Evolutionary conservation across 2,888 invertebrate genomes (phyloP).

Genomic region (Eudasyphora cyanicolor): DNA sequence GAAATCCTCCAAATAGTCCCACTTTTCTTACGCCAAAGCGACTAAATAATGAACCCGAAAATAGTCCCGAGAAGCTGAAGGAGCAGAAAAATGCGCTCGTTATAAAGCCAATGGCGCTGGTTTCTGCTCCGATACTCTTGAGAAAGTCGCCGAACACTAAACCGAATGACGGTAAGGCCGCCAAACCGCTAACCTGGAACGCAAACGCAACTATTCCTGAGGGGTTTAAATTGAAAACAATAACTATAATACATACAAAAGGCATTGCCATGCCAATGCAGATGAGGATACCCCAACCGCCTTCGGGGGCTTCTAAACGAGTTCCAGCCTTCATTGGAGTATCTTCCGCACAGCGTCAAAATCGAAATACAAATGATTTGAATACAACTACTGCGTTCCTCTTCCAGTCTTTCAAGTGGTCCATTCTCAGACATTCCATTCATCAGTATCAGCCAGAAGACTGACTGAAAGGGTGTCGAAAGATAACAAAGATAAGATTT

Average conservation of each 20-base stretch:
- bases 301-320: constrained; percentile 83
- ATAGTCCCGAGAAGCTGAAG: constrained; percentile 82
- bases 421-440: constrained; percentile 31
- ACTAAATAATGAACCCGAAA: constrained; percentile 85
- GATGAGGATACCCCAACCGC: constrained; percentile 91
- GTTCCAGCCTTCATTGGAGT: constrained; percentile 63
- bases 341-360: background rate
- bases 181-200: constrained; percentile 84
- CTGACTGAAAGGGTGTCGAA: constrained; percentile 45
- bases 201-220: background rate
- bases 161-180: constrained; percentile 86
- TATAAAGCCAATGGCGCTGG: constrained; percentile 86
- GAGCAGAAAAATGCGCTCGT: constrained; percentile 84
- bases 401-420: constrained; percentile 15
- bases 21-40: constrained; percentile 85
- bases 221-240: background rate
- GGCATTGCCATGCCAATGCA: constrained; percentile 87
- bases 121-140: constrained; percentile 84
- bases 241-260: constrained; percentile 83
- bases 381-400: background rate
- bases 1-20: constrained; percentile 84
- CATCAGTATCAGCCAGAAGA: constrained; percentile 37
- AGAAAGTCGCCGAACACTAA: constrained; percentile 87
- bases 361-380: constrained; percentile 40
- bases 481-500: constrained; percentile 59